Evolutionary conservation across 1,140 invertebrate species (phyloP).

Genomic region (Cotesia vestalis): DNA sequence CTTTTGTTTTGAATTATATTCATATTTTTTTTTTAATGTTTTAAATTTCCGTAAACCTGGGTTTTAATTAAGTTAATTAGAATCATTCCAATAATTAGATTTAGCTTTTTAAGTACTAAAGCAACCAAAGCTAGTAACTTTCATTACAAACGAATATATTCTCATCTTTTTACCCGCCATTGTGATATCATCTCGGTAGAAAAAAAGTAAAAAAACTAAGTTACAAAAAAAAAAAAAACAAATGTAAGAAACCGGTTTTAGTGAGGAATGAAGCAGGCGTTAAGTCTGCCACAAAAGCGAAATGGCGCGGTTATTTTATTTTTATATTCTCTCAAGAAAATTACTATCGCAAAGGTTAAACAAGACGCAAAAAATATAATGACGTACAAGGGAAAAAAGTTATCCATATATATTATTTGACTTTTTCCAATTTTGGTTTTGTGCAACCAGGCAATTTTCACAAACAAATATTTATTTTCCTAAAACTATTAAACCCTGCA

Average conservation of each 20-base stretch:
- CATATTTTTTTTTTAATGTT: too few relatives aligned
- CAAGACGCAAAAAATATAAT: constrained; percentile 30
- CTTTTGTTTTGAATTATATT: too few relatives aligned
- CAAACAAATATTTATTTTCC: constrained; percentile 31
- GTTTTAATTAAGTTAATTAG: too few relatives aligned
- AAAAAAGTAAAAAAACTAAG: constrained; percentile 18
- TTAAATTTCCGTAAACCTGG: too few relatives aligned
- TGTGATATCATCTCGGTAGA: constrained; percentile 20
- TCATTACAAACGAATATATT: constrained; percentile 6
- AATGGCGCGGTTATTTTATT: constrained; percentile 35
- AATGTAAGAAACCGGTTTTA: constrained; percentile 31
- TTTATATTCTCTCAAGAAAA: constrained; percentile 37
- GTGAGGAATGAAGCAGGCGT: constrained; percentile 37
- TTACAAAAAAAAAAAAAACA: constrained; percentile 11
- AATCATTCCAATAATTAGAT: too few relatives aligned
- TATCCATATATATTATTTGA: constrained; percentile 13
- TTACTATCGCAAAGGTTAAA: constrained; percentile 28
- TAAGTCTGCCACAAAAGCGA: constrained; percentile 35
- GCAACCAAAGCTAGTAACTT: not conserved
- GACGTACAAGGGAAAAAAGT: constrained; percentile 20
- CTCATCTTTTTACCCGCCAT: constrained; percentile 19
- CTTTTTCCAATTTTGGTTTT: not conserved
- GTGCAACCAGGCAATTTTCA: constrained; percentile 4
- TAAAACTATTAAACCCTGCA: not conserved
- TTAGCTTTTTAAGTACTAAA: not conserved